Evolutionary conservation across 37 sponge, comb jelly and placozoan species (phyloP), one percentile per base, ranked within the genome.

Genomic region (Oopsacas minuta): DNA sequence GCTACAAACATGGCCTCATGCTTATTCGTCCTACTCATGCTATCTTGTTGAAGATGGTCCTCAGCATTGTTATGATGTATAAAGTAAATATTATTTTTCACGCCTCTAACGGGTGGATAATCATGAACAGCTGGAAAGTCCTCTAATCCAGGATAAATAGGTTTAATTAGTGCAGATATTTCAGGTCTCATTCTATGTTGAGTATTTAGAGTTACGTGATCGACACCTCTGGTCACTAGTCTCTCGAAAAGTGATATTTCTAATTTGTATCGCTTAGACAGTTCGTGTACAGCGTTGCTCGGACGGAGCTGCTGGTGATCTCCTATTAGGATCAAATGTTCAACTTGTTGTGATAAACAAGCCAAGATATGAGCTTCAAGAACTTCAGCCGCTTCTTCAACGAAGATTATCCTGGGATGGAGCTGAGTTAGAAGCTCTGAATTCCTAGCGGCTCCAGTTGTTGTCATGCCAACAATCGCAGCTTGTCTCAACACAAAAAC

Each of bases 341-440:
- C 88, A 0, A 90, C 93, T 85, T 88, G 89, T 35, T 91, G 84
- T 25, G 91, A 85, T n/a, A 97, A 87, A 32, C 91, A 91, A 35
- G 93, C 90, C 36, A 97, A 52, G 23, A 97, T 75, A 81, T 92
- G 95, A 25, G 97, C 53, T 53, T 97, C 97, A n/a, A 97, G 83
- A 0, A 97, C 89, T 38, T 97, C 97, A 38, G 97, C 97, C 37
- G 94, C 94, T 83, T 97, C 97, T 91, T 97, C 97, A 39, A 97
- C 85, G 37, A 97, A 85, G n/a, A 97, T 86, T 46, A 97, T 91
- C 86, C 89, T 92, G 52, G 97, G 94, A 38, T 36, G 42, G 7
- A 92, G 37, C 35, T 82, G 83, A 12, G 90, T 46, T 20, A 91
- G 52, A 35, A 97, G 81, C 38, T 89, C 53, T 36, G 86, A 82